phyloP scores from a whole-genome alignment of 2,888 invertebrate genomes.

The Drosophila setosimentum region DNA sequence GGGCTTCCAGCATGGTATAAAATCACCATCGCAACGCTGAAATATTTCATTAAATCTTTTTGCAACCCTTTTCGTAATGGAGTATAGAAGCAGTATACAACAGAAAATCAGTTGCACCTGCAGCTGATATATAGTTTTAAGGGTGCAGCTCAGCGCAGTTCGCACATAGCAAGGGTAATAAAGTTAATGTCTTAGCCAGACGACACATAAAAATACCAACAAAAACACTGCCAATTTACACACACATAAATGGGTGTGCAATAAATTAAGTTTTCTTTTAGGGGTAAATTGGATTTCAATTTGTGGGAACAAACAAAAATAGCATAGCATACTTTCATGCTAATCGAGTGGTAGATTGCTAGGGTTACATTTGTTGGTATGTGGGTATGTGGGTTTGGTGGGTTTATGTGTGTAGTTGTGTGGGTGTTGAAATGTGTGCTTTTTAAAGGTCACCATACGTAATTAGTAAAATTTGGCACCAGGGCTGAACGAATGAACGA shows the following conservation, averaged over 20 bases:
- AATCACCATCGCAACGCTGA: background rate
- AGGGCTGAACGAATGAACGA: conserved; percentile 52
- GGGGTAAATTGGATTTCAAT: conserved; percentile 32
- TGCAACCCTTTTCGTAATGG: conserved; percentile 5
- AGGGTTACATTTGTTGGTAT: background rate
- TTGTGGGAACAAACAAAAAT: conserved; percentile 27
- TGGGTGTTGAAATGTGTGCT: conserved; percentile 10
- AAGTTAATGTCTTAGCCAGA: conserved; percentile 49
- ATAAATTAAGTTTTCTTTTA: conserved; percentile 4
- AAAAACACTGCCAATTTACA: background rate
- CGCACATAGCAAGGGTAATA: conserved; percentile 33
- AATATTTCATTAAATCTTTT: background rate
- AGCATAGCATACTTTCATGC: conserved; percentile 49
- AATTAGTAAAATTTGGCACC: conserved; percentile 80
- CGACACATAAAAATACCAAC: conserved; percentile 30
- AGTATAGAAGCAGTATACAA: background rate
- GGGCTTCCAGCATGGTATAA: background rate
- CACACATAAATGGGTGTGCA: conserved; percentile 10
- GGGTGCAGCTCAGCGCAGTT: conserved; percentile 17
- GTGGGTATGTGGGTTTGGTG: conserved; percentile 5
- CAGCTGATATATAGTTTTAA: background rate
- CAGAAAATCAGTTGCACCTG: conserved; percentile 5
- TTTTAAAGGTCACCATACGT: conserved; percentile 63
- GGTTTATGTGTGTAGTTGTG: background rate
- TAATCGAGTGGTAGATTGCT: conserved; percentile 50